A percentile compares a stretch with the other conserved stretches of the same genome.
Conservation (phyloP, 2,888 invertebrate genomes). For the Mimachlamys varia region DNA sequence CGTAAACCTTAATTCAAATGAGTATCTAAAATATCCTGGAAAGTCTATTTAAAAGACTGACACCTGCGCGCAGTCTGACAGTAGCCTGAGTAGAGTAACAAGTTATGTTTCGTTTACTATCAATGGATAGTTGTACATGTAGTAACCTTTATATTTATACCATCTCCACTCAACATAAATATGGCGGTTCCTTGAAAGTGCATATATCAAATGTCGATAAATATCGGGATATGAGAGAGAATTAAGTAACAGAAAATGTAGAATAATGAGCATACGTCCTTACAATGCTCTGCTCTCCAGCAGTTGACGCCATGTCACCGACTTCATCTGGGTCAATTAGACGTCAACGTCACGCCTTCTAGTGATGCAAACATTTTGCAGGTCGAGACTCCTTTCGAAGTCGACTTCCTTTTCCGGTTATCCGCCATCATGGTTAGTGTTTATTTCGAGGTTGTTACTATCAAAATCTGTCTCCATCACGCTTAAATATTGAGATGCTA, state of each 20-base stretch:
- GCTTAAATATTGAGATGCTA: neutral
- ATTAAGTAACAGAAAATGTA: neutral
- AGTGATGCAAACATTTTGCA: constrained; percentile 16
- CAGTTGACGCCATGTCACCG: constrained; percentile 41
- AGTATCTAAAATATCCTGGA: no score
- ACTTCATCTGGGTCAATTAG: constrained; percentile 23
- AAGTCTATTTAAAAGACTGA: no score
- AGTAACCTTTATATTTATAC: no score
- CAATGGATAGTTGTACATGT: no score
- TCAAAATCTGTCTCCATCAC: neutral
- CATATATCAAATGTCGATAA: no score
- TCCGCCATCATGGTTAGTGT: constrained; percentile 58
- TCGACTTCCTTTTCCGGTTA: constrained; percentile 62
- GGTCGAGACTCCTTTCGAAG: neutral
- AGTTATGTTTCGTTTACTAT: no score
- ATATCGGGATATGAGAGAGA: no score
- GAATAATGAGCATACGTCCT: neutral
- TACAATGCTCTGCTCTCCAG: constrained; percentile 8
- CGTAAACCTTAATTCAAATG: no score
- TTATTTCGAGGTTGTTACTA: neutral
- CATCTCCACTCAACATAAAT: no score
- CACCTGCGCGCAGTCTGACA: no score
- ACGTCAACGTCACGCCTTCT: neutral
- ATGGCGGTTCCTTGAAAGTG: no score
- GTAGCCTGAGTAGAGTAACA: no score